Base-by-base conservation (phyloP, 2,888 invertebrate genomes). In the Craniophora ligustri region DNA sequence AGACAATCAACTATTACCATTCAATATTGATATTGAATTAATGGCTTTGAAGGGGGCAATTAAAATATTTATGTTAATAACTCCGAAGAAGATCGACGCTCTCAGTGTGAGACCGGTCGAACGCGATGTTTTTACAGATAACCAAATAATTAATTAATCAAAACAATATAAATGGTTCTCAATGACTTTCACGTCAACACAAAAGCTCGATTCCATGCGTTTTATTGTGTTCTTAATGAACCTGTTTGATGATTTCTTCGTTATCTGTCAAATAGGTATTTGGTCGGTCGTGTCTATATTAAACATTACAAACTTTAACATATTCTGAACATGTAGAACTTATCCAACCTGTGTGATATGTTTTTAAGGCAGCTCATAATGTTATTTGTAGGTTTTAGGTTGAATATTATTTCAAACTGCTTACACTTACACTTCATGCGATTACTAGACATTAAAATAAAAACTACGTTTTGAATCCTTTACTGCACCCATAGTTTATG, bases 11-110 rank as follows among this genome's bases (percentile, higher is more conserved):
- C 38, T 50, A 75, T 71, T 67, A 76, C 72, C 62, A 68, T 72
- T 68, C 78, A 77, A 80, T 77, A 75, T 73, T 69, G 68, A 81
- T 79, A 79, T 76, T 73, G 35, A 57, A 49, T 71, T 41, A 71
- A 51, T 51, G 36, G 60, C 23, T 48, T 56, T 65, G 39, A 56
- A 55, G 75, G 53, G 59, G 75, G 85, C 88, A 89, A 91, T 91
- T 91, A 91, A 91, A 88, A 88, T 89, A 78, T 84, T 89, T 89
- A 91, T 90, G 91, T 84, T 89, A 89, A 91, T 91, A 60, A 48
- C 26, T 48, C 59, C 64, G 69, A 71, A 70, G 76, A 78, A 71
- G 69, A 67, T 70, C 65, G 68, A 69, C 73, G 72, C 74, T 67
- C 76, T 50, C 79, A 69, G 75, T 71, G 60, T 71, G 82, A 68